Conservation (phyloP, 2,113 vertebrate genomes). For the Gulo gulo region DNA sequence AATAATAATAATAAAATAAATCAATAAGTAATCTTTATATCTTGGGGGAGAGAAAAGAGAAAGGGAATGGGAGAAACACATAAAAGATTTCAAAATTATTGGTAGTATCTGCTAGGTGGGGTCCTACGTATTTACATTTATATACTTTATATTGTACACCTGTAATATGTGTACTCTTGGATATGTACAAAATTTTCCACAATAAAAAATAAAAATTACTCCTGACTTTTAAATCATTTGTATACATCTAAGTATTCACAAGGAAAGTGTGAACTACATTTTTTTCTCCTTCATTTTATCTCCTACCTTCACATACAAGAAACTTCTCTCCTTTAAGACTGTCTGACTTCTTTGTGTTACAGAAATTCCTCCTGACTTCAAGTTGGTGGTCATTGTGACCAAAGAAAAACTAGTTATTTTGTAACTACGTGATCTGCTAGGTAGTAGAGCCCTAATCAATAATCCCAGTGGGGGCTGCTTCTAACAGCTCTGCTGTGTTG, state of each 20-base stretch:
- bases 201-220: neutral
- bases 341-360: neutral
- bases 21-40: neutral
- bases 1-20: neutral
- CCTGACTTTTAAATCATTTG: neutral
- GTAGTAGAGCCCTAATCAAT: neutral
- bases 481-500: neutral
- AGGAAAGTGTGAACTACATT: neutral
- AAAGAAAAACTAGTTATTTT: neutral
- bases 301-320: neutral
- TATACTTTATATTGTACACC: neutral
- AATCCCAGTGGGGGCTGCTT: neutral
- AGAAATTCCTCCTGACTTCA: constrained; percentile 6
- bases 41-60: neutral
- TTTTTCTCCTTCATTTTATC: neutral
- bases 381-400: neutral
- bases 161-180: neutral
- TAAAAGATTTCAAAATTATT: neutral
- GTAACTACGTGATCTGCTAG: neutral
- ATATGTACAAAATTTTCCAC: neutral
- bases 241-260: neutral
- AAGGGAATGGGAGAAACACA: neutral
- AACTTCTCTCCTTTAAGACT: neutral
- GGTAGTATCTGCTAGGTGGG: neutral
- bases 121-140: neutral